phyloP scores from a whole-genome alignment of 2,113 vertebrate genomes.

The Neodon shergylaensis region DNA sequence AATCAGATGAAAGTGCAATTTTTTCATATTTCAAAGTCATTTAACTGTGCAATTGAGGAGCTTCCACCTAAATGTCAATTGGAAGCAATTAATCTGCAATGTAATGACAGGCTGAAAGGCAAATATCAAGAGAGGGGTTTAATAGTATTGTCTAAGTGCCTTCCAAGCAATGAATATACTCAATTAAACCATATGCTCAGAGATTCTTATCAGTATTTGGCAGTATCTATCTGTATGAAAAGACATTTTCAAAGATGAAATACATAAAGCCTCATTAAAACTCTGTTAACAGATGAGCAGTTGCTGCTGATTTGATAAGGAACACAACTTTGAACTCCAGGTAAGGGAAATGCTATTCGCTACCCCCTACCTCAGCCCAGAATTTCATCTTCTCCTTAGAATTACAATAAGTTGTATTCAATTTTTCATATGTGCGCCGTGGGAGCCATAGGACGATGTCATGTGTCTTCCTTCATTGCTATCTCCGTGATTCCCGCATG shows the following conservation, averaged over 20 bases:
- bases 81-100: conserved; percentile 61
- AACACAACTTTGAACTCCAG: conserved; percentile 36
- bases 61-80: conserved; percentile 51
- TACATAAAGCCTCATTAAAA: conserved; percentile 45
- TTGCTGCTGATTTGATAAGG: conserved; percentile 39
- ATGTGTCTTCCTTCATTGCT: background rate
- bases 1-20: background rate
- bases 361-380: background rate
- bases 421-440: background rate
- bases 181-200: conserved; percentile 44
- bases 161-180: conserved; percentile 40
- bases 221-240: conserved; percentile 38
- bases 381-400: background rate
- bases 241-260: conserved; percentile 57
- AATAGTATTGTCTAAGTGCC: conserved; percentile 52
- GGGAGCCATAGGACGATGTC: background rate
- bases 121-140: conserved; percentile 52
- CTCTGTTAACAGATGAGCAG: conserved; percentile 31
- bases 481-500: no score
- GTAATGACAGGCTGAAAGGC: conserved; percentile 50
- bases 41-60: conserved; percentile 6
- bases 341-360: background rate
- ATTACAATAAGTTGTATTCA: background rate
- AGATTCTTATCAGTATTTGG: conserved; percentile 33
- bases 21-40: conserved; percentile 41